phyloP scores from a whole-genome alignment of 2,888 invertebrate species.

The Papilio demoleus region DNA sequence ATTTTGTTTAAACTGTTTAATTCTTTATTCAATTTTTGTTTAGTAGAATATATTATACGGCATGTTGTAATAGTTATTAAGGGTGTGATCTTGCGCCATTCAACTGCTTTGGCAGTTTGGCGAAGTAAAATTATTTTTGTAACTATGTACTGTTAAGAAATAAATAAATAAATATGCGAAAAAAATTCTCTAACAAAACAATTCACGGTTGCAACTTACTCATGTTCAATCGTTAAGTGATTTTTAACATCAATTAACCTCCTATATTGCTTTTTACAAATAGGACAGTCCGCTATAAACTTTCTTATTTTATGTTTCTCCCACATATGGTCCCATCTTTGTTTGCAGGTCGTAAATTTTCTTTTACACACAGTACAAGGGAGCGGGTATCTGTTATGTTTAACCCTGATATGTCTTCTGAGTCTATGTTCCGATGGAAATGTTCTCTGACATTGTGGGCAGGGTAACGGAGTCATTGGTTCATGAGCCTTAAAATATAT shows the following conservation, averaged over 20 bases:
- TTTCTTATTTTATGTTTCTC: conserved; percentile 51
- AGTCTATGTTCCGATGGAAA: background rate
- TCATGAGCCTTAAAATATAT: background rate
- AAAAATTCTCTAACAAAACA: no score
- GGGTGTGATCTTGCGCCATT: no score
- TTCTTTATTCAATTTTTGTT: no score
- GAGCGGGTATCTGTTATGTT: conserved; percentile 36
- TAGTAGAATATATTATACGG: no score
- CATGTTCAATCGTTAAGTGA: conserved; percentile 47
- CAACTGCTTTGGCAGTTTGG: no score
- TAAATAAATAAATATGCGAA: no score
- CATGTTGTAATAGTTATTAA: no score
- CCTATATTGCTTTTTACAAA: conserved; percentile 54
- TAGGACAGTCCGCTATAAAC: conserved; percentile 56
- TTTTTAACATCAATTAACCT: conserved; percentile 53
- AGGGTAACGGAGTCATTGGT: background rate
- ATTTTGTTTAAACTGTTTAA: no score
- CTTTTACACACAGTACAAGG: conserved; percentile 51
- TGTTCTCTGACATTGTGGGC: background rate
- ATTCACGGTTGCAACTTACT: no score
- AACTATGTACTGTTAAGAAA: no score
- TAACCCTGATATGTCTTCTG: background rate
- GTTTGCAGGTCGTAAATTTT: conserved; percentile 43
- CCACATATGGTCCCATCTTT: conserved; percentile 66
- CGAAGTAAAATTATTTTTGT: no score